phyloP scores from a whole-genome alignment of 35 echinoderm and acorn worm species.

The Lytechinus variegatus region DNA sequence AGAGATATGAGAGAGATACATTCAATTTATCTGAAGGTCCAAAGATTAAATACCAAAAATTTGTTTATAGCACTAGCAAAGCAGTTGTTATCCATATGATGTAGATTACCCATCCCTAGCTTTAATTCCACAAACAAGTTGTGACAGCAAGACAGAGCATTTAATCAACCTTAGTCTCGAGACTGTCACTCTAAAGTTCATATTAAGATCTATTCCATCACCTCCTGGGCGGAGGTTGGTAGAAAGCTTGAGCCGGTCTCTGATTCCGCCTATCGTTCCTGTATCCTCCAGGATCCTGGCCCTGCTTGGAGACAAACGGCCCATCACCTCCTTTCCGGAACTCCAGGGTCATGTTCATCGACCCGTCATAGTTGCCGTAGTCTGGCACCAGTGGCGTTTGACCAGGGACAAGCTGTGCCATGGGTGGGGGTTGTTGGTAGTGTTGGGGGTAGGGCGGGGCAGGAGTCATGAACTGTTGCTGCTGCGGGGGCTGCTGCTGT shows the following conservation, averaged over 20 bases:
- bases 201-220: slow-evolving; percentile 31
- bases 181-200: background rate
- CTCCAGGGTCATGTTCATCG: slow-evolving; percentile 19
- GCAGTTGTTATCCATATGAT: background rate
- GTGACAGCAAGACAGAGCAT: background rate
- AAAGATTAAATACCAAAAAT: background rate
- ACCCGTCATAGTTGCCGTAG: slow-evolving; percentile 53
- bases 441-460: slow-evolving; percentile 38
- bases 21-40: background rate
- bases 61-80: background rate
- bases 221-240: slow-evolving; percentile 52
- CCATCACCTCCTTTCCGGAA: slow-evolving; percentile 52
- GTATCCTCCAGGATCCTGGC: background rate
- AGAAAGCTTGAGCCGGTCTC: slow-evolving; percentile 50
- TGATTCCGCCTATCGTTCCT: slow-evolving; percentile 5
- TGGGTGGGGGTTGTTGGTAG: slow-evolving; percentile 30
- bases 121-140: background rate
- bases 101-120: background rate
- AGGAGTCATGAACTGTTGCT: background rate
- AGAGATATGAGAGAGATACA: background rate
- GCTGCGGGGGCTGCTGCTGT: slow-evolving; percentile 1
- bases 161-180: background rate
- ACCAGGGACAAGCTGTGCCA: background rate
- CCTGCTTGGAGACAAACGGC: background rate
- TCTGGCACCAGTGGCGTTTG: slow-evolving; percentile 4